Evolutionary conservation across 2,888 invertebrate species (phyloP).

Genomic region (Nomada goodeniana): DNA sequence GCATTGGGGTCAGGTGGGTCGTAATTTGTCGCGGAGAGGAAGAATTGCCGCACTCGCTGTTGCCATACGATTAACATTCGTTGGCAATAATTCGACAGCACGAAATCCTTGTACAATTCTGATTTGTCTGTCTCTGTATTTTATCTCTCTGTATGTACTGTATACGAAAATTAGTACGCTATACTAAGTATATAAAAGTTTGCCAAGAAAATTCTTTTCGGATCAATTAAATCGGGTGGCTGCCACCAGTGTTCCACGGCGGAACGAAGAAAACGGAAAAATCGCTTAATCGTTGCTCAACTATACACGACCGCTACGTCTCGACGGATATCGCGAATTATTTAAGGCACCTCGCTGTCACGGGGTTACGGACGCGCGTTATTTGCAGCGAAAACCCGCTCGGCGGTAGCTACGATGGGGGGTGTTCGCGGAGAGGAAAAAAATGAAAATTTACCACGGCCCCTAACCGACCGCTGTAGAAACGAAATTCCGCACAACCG

Average conservation of each 20-base stretch:
- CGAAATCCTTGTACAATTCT: too few species aligned
- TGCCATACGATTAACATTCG: too few species aligned
- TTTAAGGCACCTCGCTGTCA: conserved; percentile 33
- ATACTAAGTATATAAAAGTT: too few species aligned
- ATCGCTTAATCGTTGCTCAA: conserved; percentile 6
- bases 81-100: too few species aligned
- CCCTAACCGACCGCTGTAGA: conserved; percentile 55
- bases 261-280: background rate
- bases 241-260: background rate
- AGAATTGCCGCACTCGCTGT: too few species aligned
- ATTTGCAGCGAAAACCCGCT: conserved; percentile 23
- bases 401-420: background rate
- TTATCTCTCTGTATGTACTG: too few species aligned
- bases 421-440: conserved; percentile 3
- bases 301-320: background rate
- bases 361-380: conserved; percentile 53
- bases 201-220: background rate
- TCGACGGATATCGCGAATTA: conserved; percentile 40
- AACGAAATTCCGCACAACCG: conserved; percentile 71
- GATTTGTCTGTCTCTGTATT: too few species aligned
- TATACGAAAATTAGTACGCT: too few species aligned
- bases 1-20: background rate
- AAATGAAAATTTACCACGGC: conserved; percentile 65
- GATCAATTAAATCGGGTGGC: background rate
- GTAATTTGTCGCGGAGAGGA: too few species aligned